Conservation (phyloP, 2,888 invertebrate genomes). For the Rambutsinella grinnellia region DNA sequence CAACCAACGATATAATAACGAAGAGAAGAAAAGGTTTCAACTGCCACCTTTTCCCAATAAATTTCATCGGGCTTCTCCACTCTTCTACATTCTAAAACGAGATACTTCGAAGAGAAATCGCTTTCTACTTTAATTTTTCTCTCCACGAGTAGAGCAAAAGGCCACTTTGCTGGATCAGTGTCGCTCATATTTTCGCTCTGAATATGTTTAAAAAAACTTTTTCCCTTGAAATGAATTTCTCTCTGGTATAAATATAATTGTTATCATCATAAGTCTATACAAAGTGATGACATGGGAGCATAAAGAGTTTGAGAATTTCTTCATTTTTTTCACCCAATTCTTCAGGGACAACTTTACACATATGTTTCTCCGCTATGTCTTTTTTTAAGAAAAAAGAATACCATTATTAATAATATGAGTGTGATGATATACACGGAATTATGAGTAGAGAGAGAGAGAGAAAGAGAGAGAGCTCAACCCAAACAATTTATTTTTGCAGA, state of each 20-base stretch:
- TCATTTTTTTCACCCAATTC: conserved; percentile 30
- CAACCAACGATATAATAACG: not conserved
- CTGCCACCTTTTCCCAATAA: conserved; percentile 53
- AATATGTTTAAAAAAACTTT: not conserved
- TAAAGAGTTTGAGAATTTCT: conserved; percentile 17
- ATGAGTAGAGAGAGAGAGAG: not conserved
- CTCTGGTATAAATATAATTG: not conserved
- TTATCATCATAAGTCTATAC: not conserved
- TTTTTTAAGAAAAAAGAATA: conserved; percentile 16
- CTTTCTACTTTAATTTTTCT: conserved; percentile 28
- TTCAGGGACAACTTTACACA: conserved; percentile 56
- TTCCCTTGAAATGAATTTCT: not conserved
- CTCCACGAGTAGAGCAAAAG: too few relatives aligned
- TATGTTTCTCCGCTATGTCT: conserved; percentile 31
- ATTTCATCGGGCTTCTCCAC: conserved; percentile 21
- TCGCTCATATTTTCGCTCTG: not conserved
- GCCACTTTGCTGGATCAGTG: not conserved
- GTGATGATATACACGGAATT: not conserved
- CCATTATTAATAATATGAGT: conserved; percentile 29
- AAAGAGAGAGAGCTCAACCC: too few relatives aligned
- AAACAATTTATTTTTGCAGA: too few relatives aligned
- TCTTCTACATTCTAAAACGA: not conserved
- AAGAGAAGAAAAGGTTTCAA: conserved; percentile 32
- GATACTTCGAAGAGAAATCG: conserved; percentile 30
- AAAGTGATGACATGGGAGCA: conserved; percentile 41